Evolutionary conservation across 2,113 vertebrate genomes (phyloP).

Genomic region (Rhodinocichla rosea): DNA sequence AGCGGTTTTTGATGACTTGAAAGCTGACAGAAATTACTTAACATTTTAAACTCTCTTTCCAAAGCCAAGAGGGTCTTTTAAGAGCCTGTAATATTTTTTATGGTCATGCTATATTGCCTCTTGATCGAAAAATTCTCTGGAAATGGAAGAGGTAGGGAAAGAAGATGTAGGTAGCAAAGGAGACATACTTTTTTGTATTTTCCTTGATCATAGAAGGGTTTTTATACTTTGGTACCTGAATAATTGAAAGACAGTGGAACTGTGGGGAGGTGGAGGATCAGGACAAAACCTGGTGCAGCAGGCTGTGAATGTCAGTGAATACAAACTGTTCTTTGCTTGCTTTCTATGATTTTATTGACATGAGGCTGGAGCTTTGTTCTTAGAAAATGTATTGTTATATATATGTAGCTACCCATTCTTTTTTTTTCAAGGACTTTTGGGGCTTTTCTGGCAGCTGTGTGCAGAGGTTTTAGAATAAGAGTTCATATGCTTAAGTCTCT

Average conservation of each 20-base stretch:
- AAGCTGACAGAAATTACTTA: neutral
- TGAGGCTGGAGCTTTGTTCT: neutral
- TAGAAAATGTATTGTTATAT: neutral
- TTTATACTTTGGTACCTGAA: neutral
- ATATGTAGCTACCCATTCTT: neutral
- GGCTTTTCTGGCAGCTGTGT: neutral
- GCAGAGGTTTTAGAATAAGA: neutral
- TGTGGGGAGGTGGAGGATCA: neutral
- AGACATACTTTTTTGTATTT: neutral
- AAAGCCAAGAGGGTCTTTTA: neutral
- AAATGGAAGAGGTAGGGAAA: neutral
- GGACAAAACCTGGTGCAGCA: neutral
- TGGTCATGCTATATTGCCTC: neutral
- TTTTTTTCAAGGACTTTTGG: neutral
- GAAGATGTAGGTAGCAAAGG: neutral
- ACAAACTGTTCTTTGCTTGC: neutral
- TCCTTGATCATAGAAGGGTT: neutral
- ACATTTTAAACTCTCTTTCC: neutral
- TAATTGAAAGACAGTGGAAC: neutral
- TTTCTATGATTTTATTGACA: neutral
- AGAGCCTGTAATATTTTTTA: neutral
- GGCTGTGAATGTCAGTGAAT: neutral
- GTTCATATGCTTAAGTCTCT: neutral
- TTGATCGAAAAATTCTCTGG: conserved; percentile 15
- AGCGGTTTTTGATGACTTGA: neutral